Evolutionary conservation across 2,113 vertebrate genomes (phyloP).

Genomic region (Esox niger): DNA sequence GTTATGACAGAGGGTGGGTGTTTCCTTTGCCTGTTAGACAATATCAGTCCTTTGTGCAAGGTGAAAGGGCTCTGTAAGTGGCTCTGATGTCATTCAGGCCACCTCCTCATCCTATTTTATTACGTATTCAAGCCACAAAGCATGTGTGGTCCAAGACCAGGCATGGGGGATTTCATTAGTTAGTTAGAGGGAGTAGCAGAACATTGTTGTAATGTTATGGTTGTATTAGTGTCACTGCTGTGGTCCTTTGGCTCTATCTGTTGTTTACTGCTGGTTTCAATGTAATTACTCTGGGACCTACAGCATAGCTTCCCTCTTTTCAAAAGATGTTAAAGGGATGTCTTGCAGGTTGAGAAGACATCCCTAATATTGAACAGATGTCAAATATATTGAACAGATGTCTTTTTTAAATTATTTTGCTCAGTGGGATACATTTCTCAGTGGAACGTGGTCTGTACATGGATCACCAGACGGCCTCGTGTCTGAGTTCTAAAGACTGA

Average conservation of each 20-base stretch:
- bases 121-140: conserved; percentile 33
- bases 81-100: conserved; percentile 64
- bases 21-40: conserved; percentile 19
- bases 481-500: conserved; percentile 38
- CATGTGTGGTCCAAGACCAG: conserved; percentile 30
- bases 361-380: too few species aligned
- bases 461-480: conserved; percentile 17
- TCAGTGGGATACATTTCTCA: neutral
- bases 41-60: neutral
- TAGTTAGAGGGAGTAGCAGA: conserved; percentile 47
- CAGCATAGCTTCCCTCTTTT: too few species aligned
- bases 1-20: conserved; percentile 1
- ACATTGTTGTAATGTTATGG: conserved; percentile 35
- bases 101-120: conserved; percentile 45
- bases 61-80: conserved; percentile 47
- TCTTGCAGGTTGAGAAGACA: too few species aligned
- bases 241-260: conserved; percentile 41
- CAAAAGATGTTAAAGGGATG: too few species aligned
- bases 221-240: conserved; percentile 23
- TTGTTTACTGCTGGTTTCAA: too few species aligned
- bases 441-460: conserved; percentile 17
- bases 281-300: too few species aligned
- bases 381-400: too few species aligned
- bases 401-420: too few species aligned
- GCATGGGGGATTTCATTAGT: conserved; percentile 57